These are phyloP conservation scores for Hyperoplus lanceolatus DNA, from an alignment of 2,797 vertebrate species.

Conservation along the genomic window DNA sequence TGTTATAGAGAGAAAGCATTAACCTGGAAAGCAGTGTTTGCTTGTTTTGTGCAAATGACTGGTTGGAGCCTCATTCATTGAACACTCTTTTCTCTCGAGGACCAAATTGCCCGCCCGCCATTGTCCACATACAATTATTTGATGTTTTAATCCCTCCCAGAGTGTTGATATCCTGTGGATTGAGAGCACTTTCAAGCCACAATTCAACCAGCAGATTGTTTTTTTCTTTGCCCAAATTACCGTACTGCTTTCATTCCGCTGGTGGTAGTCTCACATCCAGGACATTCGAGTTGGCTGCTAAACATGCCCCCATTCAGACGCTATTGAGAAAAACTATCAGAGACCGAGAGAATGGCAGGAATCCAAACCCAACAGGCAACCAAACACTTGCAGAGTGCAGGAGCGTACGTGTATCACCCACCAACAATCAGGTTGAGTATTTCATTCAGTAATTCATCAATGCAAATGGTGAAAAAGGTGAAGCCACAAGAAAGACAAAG, in stretches of 20 bases:
- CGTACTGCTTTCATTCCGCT: neutral
- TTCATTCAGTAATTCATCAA: neutral
- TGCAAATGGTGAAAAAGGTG: neutral
- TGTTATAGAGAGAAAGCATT: constrained; percentile 35
- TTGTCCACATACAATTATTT: constrained; percentile 16
- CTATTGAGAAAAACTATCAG: constrained; percentile 5
- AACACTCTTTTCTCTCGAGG: constrained; percentile 18
- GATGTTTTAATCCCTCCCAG: neutral
- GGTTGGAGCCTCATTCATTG: constrained; percentile 40
- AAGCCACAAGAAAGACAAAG: neutral
- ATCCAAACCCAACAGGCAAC: neutral
- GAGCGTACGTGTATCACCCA: neutral
- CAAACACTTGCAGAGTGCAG: neutral
- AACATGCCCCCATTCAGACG: neutral
- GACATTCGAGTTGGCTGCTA: constrained; percentile 16
- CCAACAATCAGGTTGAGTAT: neutral
- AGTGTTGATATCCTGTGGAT: neutral
- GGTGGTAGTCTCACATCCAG: constrained; percentile 9
- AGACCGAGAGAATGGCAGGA: neutral
- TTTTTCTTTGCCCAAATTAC: constrained; percentile 7
- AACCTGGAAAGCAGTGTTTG: constrained; percentile 22
- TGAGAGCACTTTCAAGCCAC: constrained; percentile 14
- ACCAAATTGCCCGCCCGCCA: constrained; percentile 9
- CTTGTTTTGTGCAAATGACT: constrained; percentile 35
- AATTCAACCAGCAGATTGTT: neutral